A percentile compares a stretch with the other conserved stretches of the same genome.
Evolutionary conservation across 2,797 vertebrate species (phyloP).

Genomic region (Tiaroga cobitis): DNA sequence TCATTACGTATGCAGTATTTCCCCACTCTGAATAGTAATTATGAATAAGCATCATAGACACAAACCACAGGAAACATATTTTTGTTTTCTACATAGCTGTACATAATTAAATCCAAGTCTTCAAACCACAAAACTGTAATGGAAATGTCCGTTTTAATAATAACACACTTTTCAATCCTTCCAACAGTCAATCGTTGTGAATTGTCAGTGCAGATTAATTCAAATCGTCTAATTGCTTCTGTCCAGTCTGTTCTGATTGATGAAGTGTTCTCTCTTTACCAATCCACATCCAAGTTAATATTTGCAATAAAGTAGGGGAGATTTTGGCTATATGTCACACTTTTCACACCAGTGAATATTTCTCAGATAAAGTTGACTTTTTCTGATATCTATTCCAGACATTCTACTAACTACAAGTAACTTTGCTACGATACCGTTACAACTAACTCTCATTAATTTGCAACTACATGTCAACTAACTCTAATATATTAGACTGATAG

Average conservation of each 20-base stretch:
- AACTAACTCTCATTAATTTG: background rate
- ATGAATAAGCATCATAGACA: background rate
- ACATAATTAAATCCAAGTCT: conserved; percentile 6
- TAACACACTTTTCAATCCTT: background rate
- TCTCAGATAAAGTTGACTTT: background rate
- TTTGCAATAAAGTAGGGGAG: background rate
- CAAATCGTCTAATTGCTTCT: background rate
- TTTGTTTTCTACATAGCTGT: background rate
- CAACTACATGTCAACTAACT: background rate
- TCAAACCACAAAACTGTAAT: conserved; percentile 7
- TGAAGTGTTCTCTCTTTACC: background rate
- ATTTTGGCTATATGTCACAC: background rate
- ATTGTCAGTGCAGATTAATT: conserved; percentile 13
- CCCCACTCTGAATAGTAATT: background rate
- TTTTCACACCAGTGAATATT: background rate
- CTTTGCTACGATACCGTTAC: background rate
- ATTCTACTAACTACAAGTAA: background rate
- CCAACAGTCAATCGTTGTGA: background rate
- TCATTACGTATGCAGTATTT: background rate
- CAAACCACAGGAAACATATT: background rate
- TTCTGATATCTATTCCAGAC: background rate
- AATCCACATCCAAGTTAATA: background rate
- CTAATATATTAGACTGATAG: background rate
- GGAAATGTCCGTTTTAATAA: background rate
- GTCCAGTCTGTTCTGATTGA: background rate